Percentiles rank a stretch among this genome's conserved stretches.
Conservation (phyloP, 2,797 vertebrate species). For the Chiroxiphia lanceolata region DNA sequence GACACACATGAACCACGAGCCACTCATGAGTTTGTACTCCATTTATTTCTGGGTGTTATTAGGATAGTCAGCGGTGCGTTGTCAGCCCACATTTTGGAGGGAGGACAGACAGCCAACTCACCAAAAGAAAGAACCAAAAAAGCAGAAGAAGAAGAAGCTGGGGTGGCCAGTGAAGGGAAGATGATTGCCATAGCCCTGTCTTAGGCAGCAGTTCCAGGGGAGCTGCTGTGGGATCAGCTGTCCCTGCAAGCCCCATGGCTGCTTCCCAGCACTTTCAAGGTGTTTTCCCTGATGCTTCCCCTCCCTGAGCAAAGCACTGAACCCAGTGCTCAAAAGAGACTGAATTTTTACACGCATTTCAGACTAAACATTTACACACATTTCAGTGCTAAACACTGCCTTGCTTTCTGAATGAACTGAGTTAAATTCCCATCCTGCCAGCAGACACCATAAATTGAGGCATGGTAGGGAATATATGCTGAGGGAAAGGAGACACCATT, state of each 20-base stretch:
- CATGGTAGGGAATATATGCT: neutral
- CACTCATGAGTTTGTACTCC: neutral
- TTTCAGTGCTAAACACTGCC: neutral
- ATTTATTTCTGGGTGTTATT: neutral
- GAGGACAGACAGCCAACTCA: neutral
- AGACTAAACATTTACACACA: neutral
- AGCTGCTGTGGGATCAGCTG: fast-evolving
- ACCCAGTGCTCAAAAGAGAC: neutral
- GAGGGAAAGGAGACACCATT: neutral
- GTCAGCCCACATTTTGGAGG: neutral
- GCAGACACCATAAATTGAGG: neutral
- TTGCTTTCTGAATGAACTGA: neutral
- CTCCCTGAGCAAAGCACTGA: neutral
- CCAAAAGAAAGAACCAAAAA: neutral
- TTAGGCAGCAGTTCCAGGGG: neutral
- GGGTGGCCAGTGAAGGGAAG: neutral
- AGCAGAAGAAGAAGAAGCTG: neutral
- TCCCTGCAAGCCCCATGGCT: neutral
- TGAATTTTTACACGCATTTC: neutral
- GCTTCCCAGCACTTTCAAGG: neutral
- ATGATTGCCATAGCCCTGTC: neutral
- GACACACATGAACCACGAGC: neutral
- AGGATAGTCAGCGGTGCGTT: neutral
- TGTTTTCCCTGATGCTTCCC: neutral
- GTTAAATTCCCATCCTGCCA: neutral